Conservation (phyloP, 2,888 invertebrate species). For the Spodoptera exigua region DNA sequence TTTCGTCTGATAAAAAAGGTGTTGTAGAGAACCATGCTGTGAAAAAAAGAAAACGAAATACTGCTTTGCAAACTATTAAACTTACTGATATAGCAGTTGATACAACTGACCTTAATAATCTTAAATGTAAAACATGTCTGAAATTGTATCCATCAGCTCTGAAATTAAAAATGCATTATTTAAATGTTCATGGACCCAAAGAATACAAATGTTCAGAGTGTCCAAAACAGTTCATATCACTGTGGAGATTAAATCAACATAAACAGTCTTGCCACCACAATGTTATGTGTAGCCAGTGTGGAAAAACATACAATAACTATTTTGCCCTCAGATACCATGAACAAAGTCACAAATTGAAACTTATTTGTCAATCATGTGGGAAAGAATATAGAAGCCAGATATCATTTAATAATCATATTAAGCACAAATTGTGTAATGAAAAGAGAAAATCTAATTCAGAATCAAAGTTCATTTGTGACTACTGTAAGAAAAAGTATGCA, state of each 20-base stretch:
- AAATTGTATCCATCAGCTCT: constrained; percentile 48
- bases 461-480: constrained; percentile 58
- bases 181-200: constrained; percentile 65
- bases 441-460: constrained; percentile 42
- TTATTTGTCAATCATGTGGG: constrained; percentile 64
- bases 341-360: constrained; percentile 49
- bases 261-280: constrained; percentile 53
- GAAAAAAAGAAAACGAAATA: constrained; percentile 4
- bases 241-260: constrained; percentile 56
- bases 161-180: constrained; percentile 60
- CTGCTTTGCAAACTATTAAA: background rate
- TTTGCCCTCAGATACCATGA: constrained; percentile 61
- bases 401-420: constrained; percentile 61
- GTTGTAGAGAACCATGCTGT: no score
- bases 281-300: constrained; percentile 63
- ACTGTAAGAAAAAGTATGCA: constrained; percentile 64
- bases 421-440: constrained; percentile 53
- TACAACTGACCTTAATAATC: constrained; percentile 26
- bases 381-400: constrained; percentile 61
- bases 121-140: constrained; percentile 60
- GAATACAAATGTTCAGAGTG: constrained; percentile 60
- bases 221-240: constrained; percentile 57
- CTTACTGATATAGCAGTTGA: constrained; percentile 29
- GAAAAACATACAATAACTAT: constrained; percentile 61
- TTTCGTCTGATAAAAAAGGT: background rate